A percentile compares a stretch with the other conserved stretches of the same genome.
These are phyloP conservation scores for Bubo bubo DNA, from an alignment of 2,113 vertebrate species.

Conservation along the genomic window DNA sequence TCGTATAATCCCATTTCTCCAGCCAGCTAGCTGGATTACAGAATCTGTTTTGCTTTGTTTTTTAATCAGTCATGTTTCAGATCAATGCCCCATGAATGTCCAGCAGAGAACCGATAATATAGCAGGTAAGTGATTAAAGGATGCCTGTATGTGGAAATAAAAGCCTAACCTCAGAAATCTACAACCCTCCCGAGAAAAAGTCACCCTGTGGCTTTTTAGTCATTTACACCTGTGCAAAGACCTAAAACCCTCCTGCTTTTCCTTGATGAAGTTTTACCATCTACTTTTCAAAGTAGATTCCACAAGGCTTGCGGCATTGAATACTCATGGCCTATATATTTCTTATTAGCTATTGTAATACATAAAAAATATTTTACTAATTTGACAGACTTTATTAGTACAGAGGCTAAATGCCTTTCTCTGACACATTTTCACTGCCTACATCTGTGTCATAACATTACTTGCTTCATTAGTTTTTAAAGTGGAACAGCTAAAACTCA, in stretches of 20 bases:
- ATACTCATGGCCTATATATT: slow-evolving; percentile 12
- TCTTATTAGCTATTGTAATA: slow-evolving; percentile 11
- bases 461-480: slow-evolving; percentile 80
- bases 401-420: slow-evolving; percentile 77
- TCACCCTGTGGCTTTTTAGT: background rate
- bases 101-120: background rate
- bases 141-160: background rate
- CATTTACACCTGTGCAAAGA: background rate
- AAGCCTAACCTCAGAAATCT: background rate
- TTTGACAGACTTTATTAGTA: slow-evolving; percentile 58
- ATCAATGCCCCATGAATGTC: background rate
- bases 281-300: background rate
- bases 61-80: background rate
- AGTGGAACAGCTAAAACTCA: slow-evolving; percentile 67
- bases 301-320: background rate
- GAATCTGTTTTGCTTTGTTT: background rate
- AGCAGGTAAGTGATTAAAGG: background rate
- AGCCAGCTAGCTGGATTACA: background rate
- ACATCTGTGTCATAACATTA: slow-evolving; percentile 77
- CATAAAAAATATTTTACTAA: slow-evolving; percentile 47
- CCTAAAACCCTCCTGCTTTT: background rate
- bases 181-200: background rate
- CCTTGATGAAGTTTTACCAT: background rate
- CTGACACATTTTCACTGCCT: slow-evolving; percentile 71
- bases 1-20: background rate